Evolutionary conservation across 2,888 invertebrate genomes (phyloP).

Genomic region (Scaptomyza flava): DNA sequence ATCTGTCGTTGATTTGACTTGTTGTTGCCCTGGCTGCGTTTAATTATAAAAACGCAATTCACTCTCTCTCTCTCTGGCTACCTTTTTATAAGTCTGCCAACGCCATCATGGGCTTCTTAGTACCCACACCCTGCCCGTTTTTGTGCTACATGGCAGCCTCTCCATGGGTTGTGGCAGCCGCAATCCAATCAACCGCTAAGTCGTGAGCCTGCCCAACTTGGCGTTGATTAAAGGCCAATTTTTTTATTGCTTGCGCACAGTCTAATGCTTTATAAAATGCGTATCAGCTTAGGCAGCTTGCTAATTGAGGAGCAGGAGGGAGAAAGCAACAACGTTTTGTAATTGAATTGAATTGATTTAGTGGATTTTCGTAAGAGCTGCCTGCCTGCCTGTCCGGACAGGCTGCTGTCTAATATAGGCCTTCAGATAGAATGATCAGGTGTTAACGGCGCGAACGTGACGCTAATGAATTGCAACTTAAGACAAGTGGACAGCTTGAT

Average conservation of each 20-base stretch:
- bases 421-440: constrained; percentile 21
- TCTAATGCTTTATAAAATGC: constrained; percentile 56
- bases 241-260: constrained; percentile 25
- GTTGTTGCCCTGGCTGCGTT: constrained; percentile 65
- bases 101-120: constrained; percentile 17
- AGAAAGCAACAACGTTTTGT: constrained; percentile 40
- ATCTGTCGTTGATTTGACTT: constrained; percentile 63
- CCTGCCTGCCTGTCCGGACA: constrained; percentile 7
- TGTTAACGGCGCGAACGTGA: constrained; percentile 52
- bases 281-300: constrained; percentile 50
- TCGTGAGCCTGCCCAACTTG: constrained; percentile 46
- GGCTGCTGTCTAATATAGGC: background rate
- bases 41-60: constrained; percentile 67
- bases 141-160: constrained; percentile 4
- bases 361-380: constrained; percentile 56
- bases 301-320: constrained; percentile 45
- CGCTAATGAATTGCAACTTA: constrained; percentile 58
- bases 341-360: constrained; percentile 77
- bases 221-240: constrained; percentile 68
- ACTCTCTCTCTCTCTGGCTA: constrained; percentile 16
- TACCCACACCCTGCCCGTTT: background rate
- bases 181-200: constrained; percentile 75
- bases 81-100: constrained; percentile 19
- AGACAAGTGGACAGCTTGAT: background rate
- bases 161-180: constrained; percentile 31